A percentile compares a stretch with the other conserved stretches of the same genome.
These are phyloP conservation scores for Thamnophis sirtalis DNA, from an alignment of 2,113 vertebrate species.

Conservation along the genomic window DNA sequence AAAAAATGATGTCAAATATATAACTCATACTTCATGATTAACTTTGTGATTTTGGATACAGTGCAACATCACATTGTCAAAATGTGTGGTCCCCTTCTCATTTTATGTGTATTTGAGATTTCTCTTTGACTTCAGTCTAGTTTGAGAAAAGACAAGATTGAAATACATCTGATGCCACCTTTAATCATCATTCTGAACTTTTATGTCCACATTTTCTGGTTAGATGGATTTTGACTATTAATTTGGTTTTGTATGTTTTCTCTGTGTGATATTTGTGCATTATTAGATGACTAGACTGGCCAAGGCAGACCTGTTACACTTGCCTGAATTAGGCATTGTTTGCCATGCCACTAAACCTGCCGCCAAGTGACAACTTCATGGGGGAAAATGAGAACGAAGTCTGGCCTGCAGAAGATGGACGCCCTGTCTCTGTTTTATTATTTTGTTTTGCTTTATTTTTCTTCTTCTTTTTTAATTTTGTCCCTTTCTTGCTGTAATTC, in stretches of 20 bases:
- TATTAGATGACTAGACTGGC: conserved; percentile 99
- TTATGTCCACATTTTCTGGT: conserved; percentile 86
- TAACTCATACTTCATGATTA: conserved; percentile 39
- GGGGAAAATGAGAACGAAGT: conserved; percentile 97
- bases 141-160: conserved; percentile 61
- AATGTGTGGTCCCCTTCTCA: conserved; percentile 36
- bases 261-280: conserved; percentile 99
- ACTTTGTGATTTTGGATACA: conserved; percentile 42
- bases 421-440: conserved; percentile 96
- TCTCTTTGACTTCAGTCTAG: conserved; percentile 63
- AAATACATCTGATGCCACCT: conserved; percentile 67
- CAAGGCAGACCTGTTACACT: conserved; percentile 99
- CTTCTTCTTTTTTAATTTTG: conserved; percentile 75
- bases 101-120: conserved; percentile 56
- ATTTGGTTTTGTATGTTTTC: conserved; percentile 99
- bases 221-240: conserved; percentile 98
- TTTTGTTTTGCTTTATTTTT: conserved; percentile 80
- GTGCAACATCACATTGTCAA: conserved; percentile 44
- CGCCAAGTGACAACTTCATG: conserved; percentile 97
- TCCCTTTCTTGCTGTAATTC: conserved; percentile 75
- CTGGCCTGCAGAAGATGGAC: conserved; percentile 98
- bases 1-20: conserved; percentile 46
- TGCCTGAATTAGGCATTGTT: conserved; percentile 99
- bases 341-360: conserved; percentile 99
- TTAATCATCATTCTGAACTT: conserved; percentile 73